phyloP scores from a whole-genome alignment of 2,797 vertebrate genomes.

The Schizopygopsis malacanthus region DNA sequence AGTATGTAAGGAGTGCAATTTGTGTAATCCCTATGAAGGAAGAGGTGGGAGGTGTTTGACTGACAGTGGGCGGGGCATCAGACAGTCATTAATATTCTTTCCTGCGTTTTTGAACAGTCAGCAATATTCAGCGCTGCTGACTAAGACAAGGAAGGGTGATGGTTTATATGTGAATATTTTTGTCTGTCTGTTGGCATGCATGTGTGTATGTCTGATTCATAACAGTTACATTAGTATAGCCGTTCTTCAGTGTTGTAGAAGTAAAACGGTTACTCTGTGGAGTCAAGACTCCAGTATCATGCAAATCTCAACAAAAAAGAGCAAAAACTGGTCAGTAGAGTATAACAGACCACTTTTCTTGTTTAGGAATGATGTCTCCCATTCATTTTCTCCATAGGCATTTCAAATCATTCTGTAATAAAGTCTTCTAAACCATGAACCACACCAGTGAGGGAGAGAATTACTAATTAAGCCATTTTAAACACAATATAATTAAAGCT shows the following conservation, averaged over 20 bases:
- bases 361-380: neutral
- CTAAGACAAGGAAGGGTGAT: constrained; percentile 27
- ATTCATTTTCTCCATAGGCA: neutral
- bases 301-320: neutral
- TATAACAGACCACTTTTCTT: neutral
- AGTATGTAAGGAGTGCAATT: neutral
- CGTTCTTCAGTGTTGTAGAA: constrained; percentile 41
- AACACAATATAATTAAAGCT: constrained; percentile 6
- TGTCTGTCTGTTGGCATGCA: neutral
- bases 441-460: neutral
- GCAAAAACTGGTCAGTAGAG: neutral
- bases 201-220: constrained; percentile 25
- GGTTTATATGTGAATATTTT: constrained; percentile 19
- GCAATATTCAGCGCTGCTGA: constrained; percentile 29
- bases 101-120: neutral
- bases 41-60: constrained; percentile 33
- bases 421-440: neutral
- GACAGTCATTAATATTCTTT: neutral
- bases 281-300: constrained; percentile 25
- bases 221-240: neutral
- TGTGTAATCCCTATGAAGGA: constrained; percentile 18
- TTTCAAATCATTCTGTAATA: neutral
- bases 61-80: constrained; percentile 34
- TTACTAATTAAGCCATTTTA: neutral
- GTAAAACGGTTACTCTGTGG: constrained; percentile 43